These are phyloP conservation scores for Panorpa germanica DNA, from an alignment of 2,888 invertebrate genomes.

Conservation along the genomic window DNA sequence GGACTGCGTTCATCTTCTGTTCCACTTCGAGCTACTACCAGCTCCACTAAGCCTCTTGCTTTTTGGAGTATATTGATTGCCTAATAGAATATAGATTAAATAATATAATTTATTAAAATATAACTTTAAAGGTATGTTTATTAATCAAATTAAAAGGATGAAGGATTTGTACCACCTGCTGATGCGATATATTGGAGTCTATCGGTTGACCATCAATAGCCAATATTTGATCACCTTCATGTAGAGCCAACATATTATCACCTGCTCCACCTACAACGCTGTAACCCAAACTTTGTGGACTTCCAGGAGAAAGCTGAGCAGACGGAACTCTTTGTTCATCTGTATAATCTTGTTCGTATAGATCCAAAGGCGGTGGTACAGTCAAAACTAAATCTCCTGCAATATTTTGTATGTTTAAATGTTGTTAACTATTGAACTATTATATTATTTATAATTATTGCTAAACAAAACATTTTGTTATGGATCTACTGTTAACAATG, in stretches of 20 bases:
- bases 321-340: slow-evolving; percentile 64
- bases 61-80: slow-evolving; percentile 56
- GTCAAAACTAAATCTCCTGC: slow-evolving; percentile 40
- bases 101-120: too few relatives aligned
- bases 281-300: slow-evolving; percentile 57
- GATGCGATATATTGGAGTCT: slow-evolving; percentile 64
- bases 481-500: too few relatives aligned
- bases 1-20: slow-evolving; percentile 28
- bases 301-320: slow-evolving; percentile 49
- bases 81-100: slow-evolving; percentile 14
- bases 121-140: too few relatives aligned
- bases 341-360: slow-evolving; percentile 33
- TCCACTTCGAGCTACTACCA: slow-evolving; percentile 33
- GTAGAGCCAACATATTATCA: too few relatives aligned
- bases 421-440: too few relatives aligned
- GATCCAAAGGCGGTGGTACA: slow-evolving; percentile 34
- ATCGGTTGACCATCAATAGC: slow-evolving; percentile 65
- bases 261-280: slow-evolving; percentile 32
- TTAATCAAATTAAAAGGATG: slow-evolving; percentile 5
- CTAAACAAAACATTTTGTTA: too few relatives aligned
- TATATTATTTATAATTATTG: too few relatives aligned
- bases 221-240: slow-evolving; percentile 67
- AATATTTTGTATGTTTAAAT: too few relatives aligned
- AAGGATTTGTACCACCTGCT: slow-evolving; percentile 44
- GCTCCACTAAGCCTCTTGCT: slow-evolving; percentile 48